Evolutionary conservation across 2,888 invertebrate genomes (phyloP).

Genomic region (Pheosia tremula): DNA sequence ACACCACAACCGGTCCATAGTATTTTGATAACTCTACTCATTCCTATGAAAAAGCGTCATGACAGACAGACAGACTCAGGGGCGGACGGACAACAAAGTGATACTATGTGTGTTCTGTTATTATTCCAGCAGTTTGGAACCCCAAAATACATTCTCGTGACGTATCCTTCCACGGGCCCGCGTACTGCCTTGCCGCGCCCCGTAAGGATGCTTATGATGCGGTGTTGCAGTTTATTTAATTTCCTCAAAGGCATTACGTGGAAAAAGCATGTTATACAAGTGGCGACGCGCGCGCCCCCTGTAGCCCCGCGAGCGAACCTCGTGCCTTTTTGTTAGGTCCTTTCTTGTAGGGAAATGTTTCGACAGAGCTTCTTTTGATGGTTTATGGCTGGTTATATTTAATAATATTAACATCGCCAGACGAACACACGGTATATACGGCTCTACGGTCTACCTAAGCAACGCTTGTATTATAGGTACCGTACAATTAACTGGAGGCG

Average conservation of each 20-base stretch:
- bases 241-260: slow-evolving; percentile 80
- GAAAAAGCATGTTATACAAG: slow-evolving; percentile 76
- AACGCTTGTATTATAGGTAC: too few species aligned
- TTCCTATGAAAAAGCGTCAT: too few species aligned
- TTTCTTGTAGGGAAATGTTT: slow-evolving; percentile 41
- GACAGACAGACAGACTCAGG: too few species aligned
- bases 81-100: too few species aligned
- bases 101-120: too few species aligned
- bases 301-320: slow-evolving; percentile 13
- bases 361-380: slow-evolving; percentile 36
- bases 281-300: slow-evolving; percentile 38
- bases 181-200: slow-evolving; percentile 37
- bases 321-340: slow-evolving; percentile 32
- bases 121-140: too few species aligned
- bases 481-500: too few species aligned
- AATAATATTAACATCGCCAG: too few species aligned
- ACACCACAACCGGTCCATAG: too few species aligned
- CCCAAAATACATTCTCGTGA: slow-evolving; percentile 14
- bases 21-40: too few species aligned
- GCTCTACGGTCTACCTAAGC: too few species aligned
- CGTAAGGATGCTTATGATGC: slow-evolving; percentile 74
- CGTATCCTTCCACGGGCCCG: slow-evolving; percentile 37
- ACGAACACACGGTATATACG: too few species aligned
- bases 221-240: slow-evolving; percentile 83
- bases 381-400: neutral